Percentiles rank a stretch among this genome's conserved stretches.
Conservation (phyloP, 2,888 invertebrate genomes). For the Thymelicus lineola region DNA sequence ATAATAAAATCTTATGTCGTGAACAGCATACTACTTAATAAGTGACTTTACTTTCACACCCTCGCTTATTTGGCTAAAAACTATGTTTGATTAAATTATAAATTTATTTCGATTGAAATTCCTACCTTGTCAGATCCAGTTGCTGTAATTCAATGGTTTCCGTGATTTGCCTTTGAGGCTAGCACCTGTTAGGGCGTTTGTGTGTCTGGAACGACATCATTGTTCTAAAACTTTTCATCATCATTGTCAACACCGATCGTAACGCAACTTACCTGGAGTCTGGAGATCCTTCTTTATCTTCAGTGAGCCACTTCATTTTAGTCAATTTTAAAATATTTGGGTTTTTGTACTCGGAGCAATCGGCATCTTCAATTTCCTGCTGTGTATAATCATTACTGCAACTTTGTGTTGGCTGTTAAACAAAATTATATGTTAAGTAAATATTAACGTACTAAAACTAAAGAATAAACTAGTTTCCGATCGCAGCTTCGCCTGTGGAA, state of each 20-base stretch:
- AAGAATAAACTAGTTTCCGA: too few relatives aligned
- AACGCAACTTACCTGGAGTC: constrained; percentile 70
- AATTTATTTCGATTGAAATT: constrained; percentile 5
- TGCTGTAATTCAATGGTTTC: constrained; percentile 30
- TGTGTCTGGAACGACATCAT: constrained; percentile 70
- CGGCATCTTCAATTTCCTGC: constrained; percentile 42
- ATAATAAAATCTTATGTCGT: too few relatives aligned
- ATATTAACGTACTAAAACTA: not conserved
- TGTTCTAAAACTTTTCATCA: constrained; percentile 47
- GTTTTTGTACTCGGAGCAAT: constrained; percentile 47
- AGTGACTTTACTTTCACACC: too few relatives aligned
- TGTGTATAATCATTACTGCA: constrained; percentile 8
- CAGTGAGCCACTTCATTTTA: constrained; percentile 77
- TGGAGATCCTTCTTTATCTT: constrained; percentile 57
- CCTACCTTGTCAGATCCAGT: constrained; percentile 25
- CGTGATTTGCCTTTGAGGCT: constrained; percentile 53
- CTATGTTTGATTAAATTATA: too few relatives aligned
- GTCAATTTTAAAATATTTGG: constrained; percentile 69
- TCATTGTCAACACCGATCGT: not conserved
- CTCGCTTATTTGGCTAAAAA: too few relatives aligned
- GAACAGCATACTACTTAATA: too few relatives aligned
- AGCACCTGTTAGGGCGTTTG: constrained; percentile 75
- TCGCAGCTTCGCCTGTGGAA: too few relatives aligned
- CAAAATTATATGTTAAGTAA: too few relatives aligned
- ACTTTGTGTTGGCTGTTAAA: constrained; percentile 31